Conservation (phyloP, 2,888 invertebrate genomes). For the Eugnorisma glareosa region DNA sequence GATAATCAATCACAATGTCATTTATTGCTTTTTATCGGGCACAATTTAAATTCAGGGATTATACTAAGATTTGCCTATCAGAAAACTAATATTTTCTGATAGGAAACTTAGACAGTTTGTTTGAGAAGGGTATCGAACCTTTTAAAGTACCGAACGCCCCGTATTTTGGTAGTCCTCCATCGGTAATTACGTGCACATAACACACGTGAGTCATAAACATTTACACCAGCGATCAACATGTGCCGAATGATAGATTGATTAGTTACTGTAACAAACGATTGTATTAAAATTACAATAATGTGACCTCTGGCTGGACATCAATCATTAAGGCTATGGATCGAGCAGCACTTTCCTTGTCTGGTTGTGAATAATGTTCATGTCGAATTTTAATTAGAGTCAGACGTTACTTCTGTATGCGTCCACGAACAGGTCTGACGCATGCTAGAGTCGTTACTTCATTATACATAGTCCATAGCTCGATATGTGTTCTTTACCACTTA, state of each 20-base stretch:
- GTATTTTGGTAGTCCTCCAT: background rate
- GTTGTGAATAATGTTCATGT: conserved; percentile 22
- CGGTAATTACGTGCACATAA: background rate
- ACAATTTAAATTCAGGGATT: background rate
- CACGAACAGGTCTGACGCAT: conserved; percentile 34
- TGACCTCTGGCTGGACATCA: conserved; percentile 29
- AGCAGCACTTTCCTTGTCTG: conserved; percentile 48
- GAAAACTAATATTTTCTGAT: conserved; percentile 1
- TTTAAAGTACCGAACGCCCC: background rate
- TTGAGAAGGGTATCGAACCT: background rate
- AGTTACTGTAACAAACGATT: conserved; percentile 27
- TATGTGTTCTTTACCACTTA: background rate
- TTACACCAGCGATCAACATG: conserved; percentile 7
- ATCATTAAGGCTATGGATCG: conserved; percentile 29
- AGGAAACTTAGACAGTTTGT: background rate
- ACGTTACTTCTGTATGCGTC: conserved; percentile 13
- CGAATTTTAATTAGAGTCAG: conserved; percentile 54
- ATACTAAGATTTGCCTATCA: background rate
- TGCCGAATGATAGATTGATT: conserved; percentile 17
- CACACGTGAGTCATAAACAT: conserved; percentile 26
- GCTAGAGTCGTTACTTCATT: background rate
- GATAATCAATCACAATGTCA: conserved; percentile 4
- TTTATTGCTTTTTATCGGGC: conserved; percentile 10
- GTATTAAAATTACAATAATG: conserved; percentile 42
- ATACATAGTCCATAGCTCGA: conserved; percentile 10